Evolutionary conservation across 2,113 vertebrate genomes (phyloP).

Genomic region (Tauraco erythrolophus): DNA sequence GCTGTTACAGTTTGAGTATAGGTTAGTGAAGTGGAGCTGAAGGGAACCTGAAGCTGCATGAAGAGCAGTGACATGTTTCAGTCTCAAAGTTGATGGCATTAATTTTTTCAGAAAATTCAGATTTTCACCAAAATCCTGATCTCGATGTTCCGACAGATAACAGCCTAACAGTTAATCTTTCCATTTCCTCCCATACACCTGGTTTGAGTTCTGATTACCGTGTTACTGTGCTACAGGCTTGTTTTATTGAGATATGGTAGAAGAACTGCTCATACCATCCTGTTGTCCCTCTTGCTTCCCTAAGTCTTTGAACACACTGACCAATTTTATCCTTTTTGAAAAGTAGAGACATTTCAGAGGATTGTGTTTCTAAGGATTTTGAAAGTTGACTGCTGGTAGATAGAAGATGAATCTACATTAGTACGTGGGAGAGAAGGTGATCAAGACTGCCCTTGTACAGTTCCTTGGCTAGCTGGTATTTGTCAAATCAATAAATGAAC

Average conservation of each 20-base stretch:
- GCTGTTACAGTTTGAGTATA: background rate
- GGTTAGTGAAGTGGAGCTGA: background rate
- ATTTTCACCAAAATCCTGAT: background rate
- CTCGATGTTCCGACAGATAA: background rate
- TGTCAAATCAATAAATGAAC: background rate
- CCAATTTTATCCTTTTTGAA: background rate
- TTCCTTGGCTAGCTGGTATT: background rate
- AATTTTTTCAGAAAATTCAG: background rate
- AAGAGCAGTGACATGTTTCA: background rate
- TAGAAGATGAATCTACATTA: background rate
- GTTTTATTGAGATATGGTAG: background rate
- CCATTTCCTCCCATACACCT: background rate
- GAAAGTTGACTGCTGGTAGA: background rate
- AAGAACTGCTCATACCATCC: background rate
- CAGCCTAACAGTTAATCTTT: background rate
- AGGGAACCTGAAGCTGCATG: background rate
- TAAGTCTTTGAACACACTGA: background rate
- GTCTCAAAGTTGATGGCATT: background rate
- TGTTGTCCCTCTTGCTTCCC: background rate
- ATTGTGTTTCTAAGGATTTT: background rate
- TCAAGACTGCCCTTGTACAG: background rate
- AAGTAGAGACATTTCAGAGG: background rate
- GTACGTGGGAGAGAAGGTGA: background rate
- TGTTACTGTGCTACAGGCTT: background rate
- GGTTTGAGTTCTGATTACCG: background rate